These are phyloP conservation scores for Sitodiplosis mosellana DNA, from an alignment of 1,140 invertebrate genomes.

Conservation along the genomic window DNA sequence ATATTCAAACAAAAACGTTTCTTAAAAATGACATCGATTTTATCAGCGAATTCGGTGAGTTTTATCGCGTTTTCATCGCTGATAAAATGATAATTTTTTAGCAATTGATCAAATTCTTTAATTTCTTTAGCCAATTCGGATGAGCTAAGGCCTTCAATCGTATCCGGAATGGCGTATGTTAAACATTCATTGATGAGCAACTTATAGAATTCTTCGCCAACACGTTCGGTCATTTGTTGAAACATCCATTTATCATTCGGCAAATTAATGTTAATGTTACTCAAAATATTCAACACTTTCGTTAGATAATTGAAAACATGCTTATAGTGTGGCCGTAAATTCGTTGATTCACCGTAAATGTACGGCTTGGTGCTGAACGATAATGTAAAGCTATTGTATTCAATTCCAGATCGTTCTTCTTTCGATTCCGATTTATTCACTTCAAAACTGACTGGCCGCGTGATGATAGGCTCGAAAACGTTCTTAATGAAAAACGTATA, in stretches of 20 bases:
- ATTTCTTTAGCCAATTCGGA: constrained; percentile 44
- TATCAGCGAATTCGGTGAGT: constrained; percentile 46
- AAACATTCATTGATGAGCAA: constrained; percentile 56
- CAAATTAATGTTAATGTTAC: constrained; percentile 33
- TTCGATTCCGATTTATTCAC: constrained; percentile 9
- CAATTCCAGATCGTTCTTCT: not conserved
- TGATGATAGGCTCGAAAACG: constrained; percentile 19
- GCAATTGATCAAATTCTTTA: constrained; percentile 41
- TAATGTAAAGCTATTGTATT: constrained; percentile 11
- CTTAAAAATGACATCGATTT: constrained; percentile 61
- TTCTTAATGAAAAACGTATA: constrained; percentile 19
- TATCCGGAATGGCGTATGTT: constrained; percentile 52
- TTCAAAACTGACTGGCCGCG: constrained; percentile 16
- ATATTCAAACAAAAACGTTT: constrained; percentile 59
- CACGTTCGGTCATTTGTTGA: constrained; percentile 35
- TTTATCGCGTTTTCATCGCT: constrained; percentile 26
- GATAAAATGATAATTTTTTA: constrained; percentile 29
- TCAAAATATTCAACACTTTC: constrained; percentile 36
- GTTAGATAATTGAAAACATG: constrained; percentile 39
- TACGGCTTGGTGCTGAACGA: constrained; percentile 17
- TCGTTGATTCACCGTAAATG: not conserved
- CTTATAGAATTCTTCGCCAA: constrained; percentile 41
- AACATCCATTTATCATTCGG: constrained; percentile 34
- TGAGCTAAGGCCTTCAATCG: constrained; percentile 42
- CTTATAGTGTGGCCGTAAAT: constrained; percentile 27